phyloP scores from a whole-genome alignment of 1,140 invertebrate species.

The Formica exsecta region DNA sequence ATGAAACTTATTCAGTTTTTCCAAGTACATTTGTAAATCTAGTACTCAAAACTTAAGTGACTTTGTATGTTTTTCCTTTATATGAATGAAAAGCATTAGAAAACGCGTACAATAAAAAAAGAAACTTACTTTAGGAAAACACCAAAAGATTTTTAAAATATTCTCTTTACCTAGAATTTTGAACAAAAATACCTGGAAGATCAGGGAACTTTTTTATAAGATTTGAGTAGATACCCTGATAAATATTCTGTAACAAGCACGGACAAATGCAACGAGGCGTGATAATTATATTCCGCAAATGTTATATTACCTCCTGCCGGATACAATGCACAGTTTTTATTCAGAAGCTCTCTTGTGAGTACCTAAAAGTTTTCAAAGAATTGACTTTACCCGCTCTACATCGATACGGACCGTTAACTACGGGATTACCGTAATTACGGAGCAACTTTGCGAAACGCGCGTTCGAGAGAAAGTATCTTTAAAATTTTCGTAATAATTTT shows the following conservation, averaged over 20 bases:
- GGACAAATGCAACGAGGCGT: slow-evolving; percentile 10
- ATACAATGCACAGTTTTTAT: slow-evolving; percentile 12
- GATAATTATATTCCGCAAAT: slow-evolving; percentile 21
- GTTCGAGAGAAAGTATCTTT: neutral
- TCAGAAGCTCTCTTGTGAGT: neutral
- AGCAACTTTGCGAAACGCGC: slow-evolving; percentile 8
- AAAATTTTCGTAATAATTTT: neutral
- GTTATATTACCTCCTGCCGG: neutral
- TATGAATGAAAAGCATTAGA: no score
- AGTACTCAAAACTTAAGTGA: no score
- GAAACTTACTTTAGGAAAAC: no score
- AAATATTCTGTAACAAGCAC: neutral
- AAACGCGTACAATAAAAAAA: no score
- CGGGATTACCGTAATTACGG: slow-evolving; percentile 29
- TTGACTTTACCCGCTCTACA: slow-evolving; percentile 25
- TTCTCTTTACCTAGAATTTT: no score
- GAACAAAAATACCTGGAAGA: no score
- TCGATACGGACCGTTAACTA: slow-evolving; percentile 5
- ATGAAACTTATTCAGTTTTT: no score
- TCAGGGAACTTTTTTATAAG: no score
- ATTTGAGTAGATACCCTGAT: no score
- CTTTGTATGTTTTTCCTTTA: no score
- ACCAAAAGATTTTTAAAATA: no score
- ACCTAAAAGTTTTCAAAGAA: neutral
- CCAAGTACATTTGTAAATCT: no score